Conservation (phyloP, 2,888 invertebrate genomes). For the Melanchra persicariae region DNA sequence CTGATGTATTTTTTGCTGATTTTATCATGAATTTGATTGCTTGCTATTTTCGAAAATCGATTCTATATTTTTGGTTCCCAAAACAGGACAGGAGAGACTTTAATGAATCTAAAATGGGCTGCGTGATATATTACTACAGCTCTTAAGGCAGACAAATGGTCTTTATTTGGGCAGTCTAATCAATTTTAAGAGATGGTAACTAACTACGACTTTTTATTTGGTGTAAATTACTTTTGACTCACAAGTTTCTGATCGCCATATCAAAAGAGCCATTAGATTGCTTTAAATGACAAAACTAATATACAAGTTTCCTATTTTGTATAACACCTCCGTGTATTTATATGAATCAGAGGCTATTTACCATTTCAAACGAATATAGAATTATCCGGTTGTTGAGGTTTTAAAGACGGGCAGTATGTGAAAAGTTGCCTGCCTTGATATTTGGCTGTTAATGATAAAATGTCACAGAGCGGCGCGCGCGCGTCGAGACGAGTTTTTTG, state of each 20-base stretch:
- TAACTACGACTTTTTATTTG: conserved; percentile 40
- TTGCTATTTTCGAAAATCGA: conserved; percentile 35
- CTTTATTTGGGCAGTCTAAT: conserved; percentile 54
- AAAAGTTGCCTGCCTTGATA: conserved; percentile 86
- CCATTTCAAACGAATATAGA: conserved; percentile 74
- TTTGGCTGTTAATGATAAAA: conserved; percentile 81
- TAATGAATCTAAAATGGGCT: conserved; percentile 43
- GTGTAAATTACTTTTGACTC: conserved; percentile 67
- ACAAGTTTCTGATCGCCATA: conserved; percentile 62
- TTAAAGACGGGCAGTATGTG: conserved; percentile 70
- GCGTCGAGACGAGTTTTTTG: conserved; percentile 51
- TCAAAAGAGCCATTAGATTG: conserved; percentile 54
- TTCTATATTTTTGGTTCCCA: conserved; percentile 28
- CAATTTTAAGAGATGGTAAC: conserved; percentile 46
- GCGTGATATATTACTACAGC: conserved; percentile 50
- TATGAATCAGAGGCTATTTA: conserved; percentile 82
- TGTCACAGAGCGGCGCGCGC: conserved; percentile 73
- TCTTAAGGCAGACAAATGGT: conserved; percentile 54
- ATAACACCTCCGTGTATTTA: conserved; percentile 77
- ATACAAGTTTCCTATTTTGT: conserved; percentile 86
- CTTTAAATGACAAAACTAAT: conserved; percentile 70
- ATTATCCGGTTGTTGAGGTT: conserved; percentile 72
- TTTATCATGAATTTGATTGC: conserved; percentile 22
- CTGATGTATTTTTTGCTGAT: neutral
- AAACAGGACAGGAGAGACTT: conserved; percentile 33